phyloP scores from a whole-genome alignment of 2,797 vertebrate genomes.

The Phyllotis vaccarum region DNA sequence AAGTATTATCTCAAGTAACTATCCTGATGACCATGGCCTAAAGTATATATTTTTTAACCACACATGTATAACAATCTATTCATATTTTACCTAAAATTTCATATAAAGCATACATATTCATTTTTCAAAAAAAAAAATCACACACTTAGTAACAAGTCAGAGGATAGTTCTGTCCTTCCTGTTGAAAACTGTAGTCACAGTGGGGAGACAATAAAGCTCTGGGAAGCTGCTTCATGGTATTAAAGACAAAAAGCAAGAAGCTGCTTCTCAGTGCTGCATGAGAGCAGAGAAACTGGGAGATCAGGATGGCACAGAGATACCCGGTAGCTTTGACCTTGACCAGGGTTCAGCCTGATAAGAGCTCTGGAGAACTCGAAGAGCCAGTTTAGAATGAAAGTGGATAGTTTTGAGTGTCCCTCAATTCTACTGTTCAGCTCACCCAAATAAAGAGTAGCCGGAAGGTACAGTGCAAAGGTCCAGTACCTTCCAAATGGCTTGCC shows the following conservation, averaged over 20 bases:
- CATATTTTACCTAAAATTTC: not conserved
- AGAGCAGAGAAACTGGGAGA: no score
- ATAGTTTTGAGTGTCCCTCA: not conserved
- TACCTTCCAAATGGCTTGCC: not conserved
- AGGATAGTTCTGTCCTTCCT: slow-evolving; percentile 43
- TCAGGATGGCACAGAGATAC: not conserved
- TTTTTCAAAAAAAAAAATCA: not conserved
- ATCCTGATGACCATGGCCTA: not conserved
- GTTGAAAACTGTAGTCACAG: slow-evolving; percentile 36
- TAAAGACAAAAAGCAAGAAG: no score
- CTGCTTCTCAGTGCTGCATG: no score
- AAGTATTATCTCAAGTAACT: not conserved
- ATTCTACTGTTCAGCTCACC: not conserved
- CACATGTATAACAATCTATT: not conserved
- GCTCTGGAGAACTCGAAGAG: slow-evolving; percentile 63
- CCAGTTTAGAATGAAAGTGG: slow-evolving; percentile 62
- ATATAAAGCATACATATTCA: not conserved
- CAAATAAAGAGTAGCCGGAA: not conserved
- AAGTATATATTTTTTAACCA: not conserved
- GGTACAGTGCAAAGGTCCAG: not conserved
- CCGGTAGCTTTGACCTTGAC: slow-evolving; percentile 15
- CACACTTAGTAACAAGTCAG: not conserved
- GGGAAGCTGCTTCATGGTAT: not conserved
- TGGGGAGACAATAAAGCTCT: not conserved
- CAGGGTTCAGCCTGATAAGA: slow-evolving; percentile 56